Base-by-base conservation (phyloP, 2,113 vertebrate species). In the Benitochromis conjunctus region DNA sequence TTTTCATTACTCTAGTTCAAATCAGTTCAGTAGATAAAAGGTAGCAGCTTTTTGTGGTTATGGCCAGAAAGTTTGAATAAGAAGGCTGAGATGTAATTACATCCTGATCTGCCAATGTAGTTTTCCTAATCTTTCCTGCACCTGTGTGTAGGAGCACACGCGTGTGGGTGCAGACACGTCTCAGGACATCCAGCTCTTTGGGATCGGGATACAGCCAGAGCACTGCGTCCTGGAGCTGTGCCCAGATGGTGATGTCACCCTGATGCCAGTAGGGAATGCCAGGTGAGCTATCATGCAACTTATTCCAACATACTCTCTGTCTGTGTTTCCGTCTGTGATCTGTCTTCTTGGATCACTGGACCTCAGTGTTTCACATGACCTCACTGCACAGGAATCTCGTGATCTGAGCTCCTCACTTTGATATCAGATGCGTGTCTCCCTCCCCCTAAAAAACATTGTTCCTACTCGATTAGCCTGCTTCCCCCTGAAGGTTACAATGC, bases 121-220 rank as follows among this genome's bases (percentile, higher is more conserved):
- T 88, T 88, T 74, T 26, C 19, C 38, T 57, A 57, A 86, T 88
- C 14, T 84, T 53, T 86, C 69, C n/a, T 88, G 85, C 87, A 57
- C 81, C 85, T 94, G 95, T 90, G 86, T 87, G 41, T 83, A 99
- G 99, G 97, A 98, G 91, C 97, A 97, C 90, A 98, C 97, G 0
- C 97, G 96, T 88, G 97, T 99, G 87, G 99, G 99, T 24, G 98
- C 98, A 10, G 97, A 99, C 93, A 99, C 98, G 1, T 99, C 99
- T 89, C 99, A 99, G 95, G 99, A 99, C 93, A 99, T 99, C 93
- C 99, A 99, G 95, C 97, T 99, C 78, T 99, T 97, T 69, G 99
- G 99, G 11, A 99, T 99, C 87, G 99, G 99, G 38, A 99, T 99
- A 92, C 98, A 98, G 86, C 94, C 97, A 5, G 97, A 99, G 87